phyloP scores from a whole-genome alignment of 2,797 vertebrate genomes.

The Coilia nasus region DNA sequence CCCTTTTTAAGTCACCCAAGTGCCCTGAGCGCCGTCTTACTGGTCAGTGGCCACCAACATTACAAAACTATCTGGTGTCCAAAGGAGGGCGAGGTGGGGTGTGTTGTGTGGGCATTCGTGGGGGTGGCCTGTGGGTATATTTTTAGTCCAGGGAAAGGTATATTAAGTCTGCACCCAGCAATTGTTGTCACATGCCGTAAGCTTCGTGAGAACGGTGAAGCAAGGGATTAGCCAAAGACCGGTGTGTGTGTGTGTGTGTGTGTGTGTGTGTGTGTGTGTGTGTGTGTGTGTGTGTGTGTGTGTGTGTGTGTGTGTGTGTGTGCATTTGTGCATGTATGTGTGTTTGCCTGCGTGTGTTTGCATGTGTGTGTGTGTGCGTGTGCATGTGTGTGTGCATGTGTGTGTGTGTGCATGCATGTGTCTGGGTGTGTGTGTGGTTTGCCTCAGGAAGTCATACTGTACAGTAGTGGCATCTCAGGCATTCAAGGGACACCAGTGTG shows the following conservation, averaged over 20 bases:
- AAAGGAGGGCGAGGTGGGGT: neutral
- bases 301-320: constrained; percentile 4
- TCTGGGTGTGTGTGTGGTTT: neutral
- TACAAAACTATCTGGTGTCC: neutral
- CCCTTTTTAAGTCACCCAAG: neutral
- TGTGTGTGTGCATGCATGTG: neutral
- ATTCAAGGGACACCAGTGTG: neutral
- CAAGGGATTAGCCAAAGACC: neutral
- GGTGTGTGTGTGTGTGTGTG: constrained; percentile 2
- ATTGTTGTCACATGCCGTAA: neutral
- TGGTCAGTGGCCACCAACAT: neutral
- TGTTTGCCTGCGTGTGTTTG: neutral
- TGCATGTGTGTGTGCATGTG: neutral
- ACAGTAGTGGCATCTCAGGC: neutral
- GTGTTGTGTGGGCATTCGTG: neutral
- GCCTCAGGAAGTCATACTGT: neutral
- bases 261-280: neutral
- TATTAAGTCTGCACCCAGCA: neutral
- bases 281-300: neutral
- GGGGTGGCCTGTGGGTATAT: too few species aligned
- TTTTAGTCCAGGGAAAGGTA: too few species aligned
- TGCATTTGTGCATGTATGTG: neutral
- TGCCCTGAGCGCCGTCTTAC: neutral
- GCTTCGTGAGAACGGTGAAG: neutral
- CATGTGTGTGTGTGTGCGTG: constrained; percentile 7